These are phyloP conservation scores for Sebastes vulpes DNA, from an alignment of 2,797 vertebrate genomes.

Conservation along the genomic window DNA sequence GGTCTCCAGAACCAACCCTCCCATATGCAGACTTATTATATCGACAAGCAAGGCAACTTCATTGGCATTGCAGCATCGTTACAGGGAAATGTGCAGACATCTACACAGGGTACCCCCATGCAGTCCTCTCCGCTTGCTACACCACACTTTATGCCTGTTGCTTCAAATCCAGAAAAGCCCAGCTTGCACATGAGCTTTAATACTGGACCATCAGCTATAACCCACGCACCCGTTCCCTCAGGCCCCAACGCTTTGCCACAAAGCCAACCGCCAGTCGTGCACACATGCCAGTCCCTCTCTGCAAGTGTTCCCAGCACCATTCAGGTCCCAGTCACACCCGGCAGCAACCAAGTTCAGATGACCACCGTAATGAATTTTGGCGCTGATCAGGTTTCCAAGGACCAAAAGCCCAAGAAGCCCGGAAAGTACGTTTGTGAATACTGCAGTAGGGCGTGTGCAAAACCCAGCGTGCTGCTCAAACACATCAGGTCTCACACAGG, in stretches of 20 bases:
- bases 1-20: conserved; percentile 80
- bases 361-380: conserved; percentile 90
- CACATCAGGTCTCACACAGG: conserved; percentile 99
- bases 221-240: conserved; percentile 86
- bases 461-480: conserved; percentile 97
- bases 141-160: conserved; percentile 81
- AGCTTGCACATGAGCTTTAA: conserved; percentile 89
- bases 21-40: conserved; percentile 85
- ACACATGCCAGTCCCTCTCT: conserved; percentile 89
- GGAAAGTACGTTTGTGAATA: conserved; percentile 98
- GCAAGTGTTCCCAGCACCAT: conserved; percentile 89
- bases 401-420: conserved; percentile 97
- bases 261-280: conserved; percentile 91
- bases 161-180: conserved; percentile 85
- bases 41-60: conserved; percentile 86
- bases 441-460: conserved; percentile 95
- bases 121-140: conserved; percentile 78
- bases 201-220: conserved; percentile 86
- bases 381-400: conserved; percentile 92
- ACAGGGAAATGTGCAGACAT: conserved; percentile 80
- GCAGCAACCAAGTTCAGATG: conserved; percentile 91
- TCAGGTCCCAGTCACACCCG: conserved; percentile 89
- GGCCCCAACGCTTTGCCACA: conserved; percentile 90
- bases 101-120: conserved; percentile 73
- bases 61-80: conserved; percentile 78